Evolutionary conservation across 2,113 vertebrate genomes (phyloP), one percentile per base, ranked within the genome.

Genomic region (Oplegnathus fasciatus): DNA sequence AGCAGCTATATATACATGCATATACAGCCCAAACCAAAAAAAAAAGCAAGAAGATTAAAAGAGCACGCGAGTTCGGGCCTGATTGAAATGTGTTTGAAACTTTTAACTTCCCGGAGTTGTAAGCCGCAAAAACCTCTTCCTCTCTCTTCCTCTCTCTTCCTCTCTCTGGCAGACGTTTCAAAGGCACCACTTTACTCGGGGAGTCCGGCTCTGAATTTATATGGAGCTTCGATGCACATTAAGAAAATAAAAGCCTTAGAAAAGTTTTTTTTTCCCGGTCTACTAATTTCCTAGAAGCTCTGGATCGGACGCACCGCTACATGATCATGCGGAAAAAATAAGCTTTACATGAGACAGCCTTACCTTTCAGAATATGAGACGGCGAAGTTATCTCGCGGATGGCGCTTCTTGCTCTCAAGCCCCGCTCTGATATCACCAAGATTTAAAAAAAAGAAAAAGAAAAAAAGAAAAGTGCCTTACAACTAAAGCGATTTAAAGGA

Each of bases 51-150:
- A 40, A 84, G 90, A 89, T 93, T 85, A 82, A 88, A 91, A 88
- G 78, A 88, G 75, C 86, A 77, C 89, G 89, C 90, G 86, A 92
- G 93, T 81, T 86, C 57, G 22, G 88, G 82, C 91, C 95, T 93
- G 94, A 93, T 68, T 89, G 86, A 93, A 93, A 93, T 82, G 88
- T 82, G 92, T 92, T 92, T 90, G 89, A 93, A 95, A 93, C 79
- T 93, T 91, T 88, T 78, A 87, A 93, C 91, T 95, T 93, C 92
- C 90, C 89, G 90, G 86, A 95, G 93, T 94, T 93, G 85, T 90
- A 92, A 94, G 93, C 93, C 88, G 71, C 94, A 95, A 90, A 79
- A 93, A 73, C 64, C 82, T 82, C 84, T 79, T 83, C 89, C 81
- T 68, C 76, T 80, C 62, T 65, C 77, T 37, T 58, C 48, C 75